Conservation (phyloP, 1,140 invertebrate genomes). For the Anastrepha obliqua region DNA sequence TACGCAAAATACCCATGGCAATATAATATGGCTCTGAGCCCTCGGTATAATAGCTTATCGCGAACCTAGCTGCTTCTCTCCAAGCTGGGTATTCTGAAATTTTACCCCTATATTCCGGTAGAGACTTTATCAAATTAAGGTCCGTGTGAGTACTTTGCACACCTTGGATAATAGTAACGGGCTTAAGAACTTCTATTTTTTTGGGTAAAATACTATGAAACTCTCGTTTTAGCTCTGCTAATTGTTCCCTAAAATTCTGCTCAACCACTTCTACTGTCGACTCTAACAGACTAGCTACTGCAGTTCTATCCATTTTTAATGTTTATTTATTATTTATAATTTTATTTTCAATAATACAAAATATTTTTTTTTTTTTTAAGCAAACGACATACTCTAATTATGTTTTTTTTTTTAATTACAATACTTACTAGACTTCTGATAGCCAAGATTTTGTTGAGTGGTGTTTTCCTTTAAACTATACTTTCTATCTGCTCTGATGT, state of each 20-base stretch:
- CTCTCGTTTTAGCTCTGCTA: not conserved
- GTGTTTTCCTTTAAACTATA: too few species aligned
- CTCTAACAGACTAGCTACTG: constrained; percentile 3
- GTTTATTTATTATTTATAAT: constrained; percentile 30
- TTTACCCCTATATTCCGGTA: constrained; percentile 10
- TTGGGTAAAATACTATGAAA: constrained; percentile 6
- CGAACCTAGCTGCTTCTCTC: constrained; percentile 1
- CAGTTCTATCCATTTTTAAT: constrained; percentile 39
- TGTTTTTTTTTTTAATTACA: too few species aligned
- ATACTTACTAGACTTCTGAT: too few species aligned
- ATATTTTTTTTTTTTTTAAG: not conserved
- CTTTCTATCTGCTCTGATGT: too few species aligned
- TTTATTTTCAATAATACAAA: not conserved
- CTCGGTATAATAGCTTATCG: not conserved
- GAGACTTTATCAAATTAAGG: constrained; percentile 20
- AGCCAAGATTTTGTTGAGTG: too few species aligned
- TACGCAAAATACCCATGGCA: constrained; percentile 53
- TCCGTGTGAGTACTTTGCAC: not conserved
- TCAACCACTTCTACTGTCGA: not conserved
- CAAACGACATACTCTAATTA: too few species aligned
- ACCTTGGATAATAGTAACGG: not conserved
- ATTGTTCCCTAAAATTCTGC: not conserved
- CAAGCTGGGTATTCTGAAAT: not conserved
- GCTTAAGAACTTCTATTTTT: not conserved
- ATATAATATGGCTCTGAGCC: constrained; percentile 47